Conservation (phyloP, 2,113 vertebrate species). For the Passerina amoena region DNA sequence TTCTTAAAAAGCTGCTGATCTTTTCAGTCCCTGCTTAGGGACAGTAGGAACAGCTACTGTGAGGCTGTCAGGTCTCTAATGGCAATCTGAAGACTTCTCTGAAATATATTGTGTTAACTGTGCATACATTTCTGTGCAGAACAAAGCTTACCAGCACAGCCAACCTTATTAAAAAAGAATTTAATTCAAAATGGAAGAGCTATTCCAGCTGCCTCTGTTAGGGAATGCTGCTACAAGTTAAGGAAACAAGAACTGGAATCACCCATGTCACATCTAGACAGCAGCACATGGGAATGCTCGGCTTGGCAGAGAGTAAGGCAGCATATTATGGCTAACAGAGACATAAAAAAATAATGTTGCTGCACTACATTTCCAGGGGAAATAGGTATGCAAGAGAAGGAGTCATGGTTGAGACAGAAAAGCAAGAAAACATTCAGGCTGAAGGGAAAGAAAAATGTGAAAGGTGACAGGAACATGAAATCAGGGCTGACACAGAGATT, state of each 20-base stretch:
- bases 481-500: not conserved
- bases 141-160: not conserved
- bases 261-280: not conserved
- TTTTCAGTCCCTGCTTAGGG: not conserved
- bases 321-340: not conserved
- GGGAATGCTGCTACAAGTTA: not conserved
- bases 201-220: not conserved
- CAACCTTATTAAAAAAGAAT: not conserved
- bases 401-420: not conserved
- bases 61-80: not conserved
- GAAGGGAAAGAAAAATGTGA: not conserved
- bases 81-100: not conserved
- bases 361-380: not conserved
- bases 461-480: not conserved
- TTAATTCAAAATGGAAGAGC: not conserved
- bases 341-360: not conserved
- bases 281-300: not conserved
- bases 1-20: not conserved
- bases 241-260: not conserved
- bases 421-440: not conserved
- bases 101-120: not conserved
- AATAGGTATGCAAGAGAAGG: not conserved
- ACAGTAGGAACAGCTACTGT: not conserved
- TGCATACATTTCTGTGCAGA: not conserved
- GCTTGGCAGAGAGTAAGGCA: not conserved